Percentiles rank a stretch among this genome's conserved stretches.
These are phyloP conservation scores for Antitype chi DNA, from an alignment of 2,888 invertebrate species.

Conservation along the genomic window DNA sequence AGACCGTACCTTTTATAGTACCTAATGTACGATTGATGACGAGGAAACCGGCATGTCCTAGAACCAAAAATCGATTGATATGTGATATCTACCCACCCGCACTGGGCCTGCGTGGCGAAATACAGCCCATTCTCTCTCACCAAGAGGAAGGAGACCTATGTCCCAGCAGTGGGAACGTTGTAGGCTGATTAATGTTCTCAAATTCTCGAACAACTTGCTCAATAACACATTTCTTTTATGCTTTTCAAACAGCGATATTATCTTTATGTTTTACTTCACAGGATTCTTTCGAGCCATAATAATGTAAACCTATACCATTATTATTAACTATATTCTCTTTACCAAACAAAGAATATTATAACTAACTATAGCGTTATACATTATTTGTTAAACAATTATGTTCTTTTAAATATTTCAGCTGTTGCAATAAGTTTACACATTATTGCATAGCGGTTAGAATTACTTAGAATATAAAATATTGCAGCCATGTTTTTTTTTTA, in stretches of 20 bases:
- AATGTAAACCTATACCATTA: background rate
- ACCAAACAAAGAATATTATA: constrained; percentile 21
- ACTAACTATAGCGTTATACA: background rate
- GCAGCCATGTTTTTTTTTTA: background rate
- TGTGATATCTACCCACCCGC: no score
- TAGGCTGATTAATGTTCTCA: no score
- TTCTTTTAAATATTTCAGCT: constrained; percentile 28
- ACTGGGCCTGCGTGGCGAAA: no score
- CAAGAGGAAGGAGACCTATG: no score
- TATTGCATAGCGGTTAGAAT: background rate
- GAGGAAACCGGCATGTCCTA: no score
- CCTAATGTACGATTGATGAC: no score
- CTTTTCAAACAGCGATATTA: constrained; percentile 14
- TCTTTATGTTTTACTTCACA: constrained; percentile 9
- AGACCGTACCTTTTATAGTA: no score
- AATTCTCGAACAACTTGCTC: no score
- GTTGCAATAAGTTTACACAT: background rate
- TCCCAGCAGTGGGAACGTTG: no score
- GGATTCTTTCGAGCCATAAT: background rate
- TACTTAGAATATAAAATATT: background rate
- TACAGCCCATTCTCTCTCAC: no score
- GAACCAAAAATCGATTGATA: no score
- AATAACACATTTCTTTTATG: background rate
- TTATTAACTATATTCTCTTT: background rate
- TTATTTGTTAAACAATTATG: constrained; percentile 1